Percentiles rank a stretch among this genome's conserved stretches.
Conservation (phyloP, 2,797 vertebrate species). For the Sarcophilus harrisii region DNA sequence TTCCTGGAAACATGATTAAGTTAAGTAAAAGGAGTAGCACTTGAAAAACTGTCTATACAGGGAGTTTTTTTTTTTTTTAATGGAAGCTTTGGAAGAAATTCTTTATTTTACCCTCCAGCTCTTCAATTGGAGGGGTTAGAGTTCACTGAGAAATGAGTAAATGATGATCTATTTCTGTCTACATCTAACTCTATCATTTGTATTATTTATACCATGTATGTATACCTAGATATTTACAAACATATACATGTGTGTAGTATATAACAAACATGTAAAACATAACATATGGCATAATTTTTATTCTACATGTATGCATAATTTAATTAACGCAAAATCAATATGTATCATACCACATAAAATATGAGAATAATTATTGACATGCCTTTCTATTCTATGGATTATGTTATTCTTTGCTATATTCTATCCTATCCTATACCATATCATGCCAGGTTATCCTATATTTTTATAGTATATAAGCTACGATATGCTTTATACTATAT, state of each 20-base stretch:
- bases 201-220: neutral
- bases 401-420: no score
- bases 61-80: no score
- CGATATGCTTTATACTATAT: no score
- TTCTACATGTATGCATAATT: neutral
- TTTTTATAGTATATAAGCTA: no score
- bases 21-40: neutral
- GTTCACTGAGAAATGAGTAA: neutral
- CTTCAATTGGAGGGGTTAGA: neutral
- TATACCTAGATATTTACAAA: neutral
- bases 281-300: neutral
- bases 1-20: neutral
- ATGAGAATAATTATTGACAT: neutral
- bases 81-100: neutral
- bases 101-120: neutral
- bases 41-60: neutral
- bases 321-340: neutral
- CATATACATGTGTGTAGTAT: neutral
- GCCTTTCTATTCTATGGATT: neutral
- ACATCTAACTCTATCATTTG: no score
- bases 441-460: no score
- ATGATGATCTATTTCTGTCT: neutral
- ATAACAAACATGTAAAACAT: neutral
- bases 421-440: no score
- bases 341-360: neutral